Base-by-base conservation (phyloP, 2,113 vertebrate species). In the Crotalus tigris region DNA sequence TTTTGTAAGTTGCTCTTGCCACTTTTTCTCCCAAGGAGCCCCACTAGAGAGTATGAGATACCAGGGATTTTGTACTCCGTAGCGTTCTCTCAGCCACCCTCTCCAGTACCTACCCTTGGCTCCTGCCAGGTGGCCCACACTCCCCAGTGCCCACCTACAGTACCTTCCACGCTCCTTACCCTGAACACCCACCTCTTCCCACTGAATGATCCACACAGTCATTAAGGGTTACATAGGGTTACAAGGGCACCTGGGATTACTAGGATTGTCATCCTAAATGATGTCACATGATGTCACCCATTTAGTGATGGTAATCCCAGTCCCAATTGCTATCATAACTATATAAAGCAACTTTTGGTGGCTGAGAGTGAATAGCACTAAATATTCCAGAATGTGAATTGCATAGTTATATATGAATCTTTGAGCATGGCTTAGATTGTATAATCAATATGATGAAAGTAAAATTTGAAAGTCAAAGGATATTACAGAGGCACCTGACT, bases 401-500 rank as follows among this genome's bases (percentile, higher is more conserved):
- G 95, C 92, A n/a, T 61, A n/a, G 55, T 93, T 94, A 93, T 96
- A 95, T 94, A 85, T 53, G 19, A 96, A 10, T n/a, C 4, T 8
- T 94, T 96, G 59, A 81, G 23, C 15, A 11, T 91, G 33, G 39
- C 6, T 90, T 85, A 89, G 13, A 55, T 91, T 95, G 94, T 93
- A 91, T 7, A 94, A 93, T 59, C 92, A 21, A 94, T 94, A 75
- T 96, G 95, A 23, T 23, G 94, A 54, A 96, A 91, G 23, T 88
- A 44, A 93, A 12, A 3, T 29, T 59, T 89, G 90, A 92, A 93
- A 88, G 95, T 88, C 7, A 90, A 92, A 93, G 93, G 15, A 61
- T 95, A 94, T 94, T 96, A 53, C 0, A 51, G 51, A 94, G 94
- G 90, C 96, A 93, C 92, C 93, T 96, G 93, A 64, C 94, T 95